Conservation (phyloP, 2,888 invertebrate genomes). For the Megalurothrips usitatus region DNA sequence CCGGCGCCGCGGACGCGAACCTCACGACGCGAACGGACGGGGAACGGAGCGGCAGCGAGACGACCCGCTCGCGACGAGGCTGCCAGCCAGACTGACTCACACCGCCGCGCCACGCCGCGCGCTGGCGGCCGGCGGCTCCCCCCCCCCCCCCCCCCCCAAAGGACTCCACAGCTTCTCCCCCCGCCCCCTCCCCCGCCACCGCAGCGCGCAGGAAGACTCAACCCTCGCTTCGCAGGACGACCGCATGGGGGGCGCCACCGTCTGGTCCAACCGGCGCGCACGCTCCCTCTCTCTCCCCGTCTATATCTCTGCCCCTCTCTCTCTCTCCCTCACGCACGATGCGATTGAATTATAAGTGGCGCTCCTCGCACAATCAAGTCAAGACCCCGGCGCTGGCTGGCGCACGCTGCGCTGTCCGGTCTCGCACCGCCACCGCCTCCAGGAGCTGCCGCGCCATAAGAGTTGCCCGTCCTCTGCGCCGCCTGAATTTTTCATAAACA, state of each 20-base stretch:
- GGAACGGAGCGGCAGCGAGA: neutral
- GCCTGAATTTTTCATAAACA: no score
- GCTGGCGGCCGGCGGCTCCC: neutral
- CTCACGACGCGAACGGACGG: neutral
- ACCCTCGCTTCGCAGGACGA: neutral
- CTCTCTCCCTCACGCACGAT: neutral
- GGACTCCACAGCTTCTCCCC: neutral
- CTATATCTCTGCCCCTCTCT: neutral
- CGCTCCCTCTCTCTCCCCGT: neutral
- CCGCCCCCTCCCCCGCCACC: neutral
- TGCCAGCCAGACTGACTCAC: neutral
- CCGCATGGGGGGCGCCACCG: conserved; percentile 7
- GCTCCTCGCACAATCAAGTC: neutral
- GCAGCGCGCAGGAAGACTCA: neutral
- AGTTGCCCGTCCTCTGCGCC: no score
- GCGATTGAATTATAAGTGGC: neutral
- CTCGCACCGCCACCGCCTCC: no score
- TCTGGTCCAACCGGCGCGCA: neutral
- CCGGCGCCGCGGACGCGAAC: neutral
- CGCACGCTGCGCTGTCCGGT: no score
- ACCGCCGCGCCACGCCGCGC: neutral
- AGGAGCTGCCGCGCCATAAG: no score
- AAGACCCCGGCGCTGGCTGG: no score
- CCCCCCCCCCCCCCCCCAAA: neutral
- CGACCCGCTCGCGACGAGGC: conserved; percentile 2